These are phyloP conservation scores for Cepphus grylle DNA, from an alignment of 2,113 vertebrate genomes.

Conservation along the genomic window DNA sequence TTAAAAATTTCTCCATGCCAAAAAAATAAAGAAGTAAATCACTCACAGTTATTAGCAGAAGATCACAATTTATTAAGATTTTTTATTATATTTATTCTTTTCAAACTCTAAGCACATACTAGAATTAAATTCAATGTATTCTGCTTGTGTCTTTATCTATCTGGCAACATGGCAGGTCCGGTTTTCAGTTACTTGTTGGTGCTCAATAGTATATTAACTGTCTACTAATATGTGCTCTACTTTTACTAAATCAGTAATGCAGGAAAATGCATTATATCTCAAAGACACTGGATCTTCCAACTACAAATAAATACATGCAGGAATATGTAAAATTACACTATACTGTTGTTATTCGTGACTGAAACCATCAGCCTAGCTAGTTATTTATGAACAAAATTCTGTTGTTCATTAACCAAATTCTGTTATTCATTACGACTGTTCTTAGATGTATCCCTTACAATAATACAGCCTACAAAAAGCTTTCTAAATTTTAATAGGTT, in stretches of 20 bases:
- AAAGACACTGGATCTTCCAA: neutral
- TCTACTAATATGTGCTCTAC: neutral
- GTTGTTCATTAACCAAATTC: neutral
- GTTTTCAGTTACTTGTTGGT: neutral
- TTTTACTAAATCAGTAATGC: neutral
- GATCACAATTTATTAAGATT: neutral
- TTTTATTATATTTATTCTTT: neutral
- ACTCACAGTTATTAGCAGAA: constrained; percentile 3
- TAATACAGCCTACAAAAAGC: neutral
- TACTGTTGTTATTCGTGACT: neutral
- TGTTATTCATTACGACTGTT: neutral
- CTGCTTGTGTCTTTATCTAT: neutral
- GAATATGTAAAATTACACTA: neutral
- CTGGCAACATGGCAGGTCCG: neutral
- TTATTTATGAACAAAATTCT: neutral
- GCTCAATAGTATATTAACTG: neutral
- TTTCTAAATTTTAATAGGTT: neutral
- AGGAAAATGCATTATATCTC: neutral
- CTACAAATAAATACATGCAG: neutral
- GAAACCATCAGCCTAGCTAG: neutral
- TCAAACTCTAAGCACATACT: neutral
- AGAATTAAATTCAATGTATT: neutral
- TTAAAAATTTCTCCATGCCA: constrained; percentile 19
- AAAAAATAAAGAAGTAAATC: neutral
- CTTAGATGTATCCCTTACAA: neutral